These are phyloP conservation scores for Lepidurus couesii DNA, from an alignment of 1,140 invertebrate species.

Conservation along the genomic window DNA sequence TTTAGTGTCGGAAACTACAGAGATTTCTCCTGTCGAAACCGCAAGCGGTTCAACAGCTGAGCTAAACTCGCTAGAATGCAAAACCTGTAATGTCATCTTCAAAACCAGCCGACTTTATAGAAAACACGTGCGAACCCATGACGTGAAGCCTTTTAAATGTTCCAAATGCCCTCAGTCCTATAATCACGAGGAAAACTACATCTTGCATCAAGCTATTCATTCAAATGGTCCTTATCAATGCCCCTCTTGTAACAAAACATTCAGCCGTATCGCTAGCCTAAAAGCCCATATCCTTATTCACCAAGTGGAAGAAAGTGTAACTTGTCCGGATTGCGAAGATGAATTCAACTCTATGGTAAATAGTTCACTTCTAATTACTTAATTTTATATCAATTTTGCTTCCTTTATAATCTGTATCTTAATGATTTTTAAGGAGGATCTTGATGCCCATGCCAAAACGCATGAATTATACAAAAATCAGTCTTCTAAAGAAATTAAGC, in stretches of 20 bases:
- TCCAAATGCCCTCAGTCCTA: not conserved
- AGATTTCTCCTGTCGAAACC: not conserved
- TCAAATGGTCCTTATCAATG: conserved; percentile 42
- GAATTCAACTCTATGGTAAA: conserved; percentile 59
- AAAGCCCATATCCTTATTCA: conserved; percentile 65
- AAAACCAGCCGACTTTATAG: not conserved
- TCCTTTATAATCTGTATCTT: conserved; percentile 37
- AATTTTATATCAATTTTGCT: conserved; percentile 28
- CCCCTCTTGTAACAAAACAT: conserved; percentile 60
- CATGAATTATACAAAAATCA: not conserved
- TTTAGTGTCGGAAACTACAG: not conserved
- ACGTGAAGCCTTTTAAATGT: conserved; percentile 10
- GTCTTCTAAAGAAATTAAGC: not conserved
- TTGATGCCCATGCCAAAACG: not conserved
- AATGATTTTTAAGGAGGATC: not conserved
- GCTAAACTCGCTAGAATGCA: not conserved
- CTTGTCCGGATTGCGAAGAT: conserved; percentile 62
- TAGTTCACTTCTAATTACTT: conserved; percentile 46
- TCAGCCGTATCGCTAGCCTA: conserved; percentile 60
- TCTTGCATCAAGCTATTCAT: conserved; percentile 24
- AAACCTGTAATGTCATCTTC: not conserved
- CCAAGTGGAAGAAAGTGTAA: conserved; percentile 60
- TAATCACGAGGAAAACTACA: conserved; percentile 29
- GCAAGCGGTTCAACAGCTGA: not conserved
- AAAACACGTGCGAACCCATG: conserved; percentile 7